Base-by-base conservation (phyloP, 2,888 invertebrate species). In the Parnassius mnemosyne region DNA sequence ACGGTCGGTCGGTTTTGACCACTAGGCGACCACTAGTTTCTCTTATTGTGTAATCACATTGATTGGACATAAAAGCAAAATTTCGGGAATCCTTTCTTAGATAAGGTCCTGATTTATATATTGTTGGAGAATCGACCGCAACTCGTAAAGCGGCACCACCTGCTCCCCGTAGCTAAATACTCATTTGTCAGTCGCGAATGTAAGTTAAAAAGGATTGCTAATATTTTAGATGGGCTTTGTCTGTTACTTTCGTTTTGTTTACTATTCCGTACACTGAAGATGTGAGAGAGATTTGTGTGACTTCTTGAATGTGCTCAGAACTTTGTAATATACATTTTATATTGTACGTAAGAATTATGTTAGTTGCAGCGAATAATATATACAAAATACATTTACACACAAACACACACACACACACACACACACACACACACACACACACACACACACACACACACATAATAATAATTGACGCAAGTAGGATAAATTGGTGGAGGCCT, bases 181-280 rank as follows among this genome's bases (percentile, higher is more conserved):
- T 87, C 87, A 87, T 88, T 87, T 88, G 86, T 88, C 86, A 87
- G 78, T 78, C 81, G 74, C 77, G 81, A 80, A 83, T 81, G 84
- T 79, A 83, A 85, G 75, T 86, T 85, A 81, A 83, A 87, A 88
- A 87, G 87, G 87, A 87, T 88, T 84, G 86, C 80, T 87, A 86
- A 87, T 87, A 84, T 86, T 83, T 85, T 78, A 84, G 83, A 85
- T 86, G 85, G 85, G 80, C 75, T 83, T 79, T 76, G 74, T 75
- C 72, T 66, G 75, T 69, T 69, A 61, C 69, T 71, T 66, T 41
- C 51, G 73, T 78, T 76, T 80, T 82, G 82, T 83, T 83, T 83
- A 79, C 72, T 74, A 70, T 68, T 73, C 53, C n/a, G 69, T 61
- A 70, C 66, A 71, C 69, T 66, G 63, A 57, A 49, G 53, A 60